phyloP scores from a whole-genome alignment of 2,888 invertebrate species.

The Notocelia uddmanniana region DNA sequence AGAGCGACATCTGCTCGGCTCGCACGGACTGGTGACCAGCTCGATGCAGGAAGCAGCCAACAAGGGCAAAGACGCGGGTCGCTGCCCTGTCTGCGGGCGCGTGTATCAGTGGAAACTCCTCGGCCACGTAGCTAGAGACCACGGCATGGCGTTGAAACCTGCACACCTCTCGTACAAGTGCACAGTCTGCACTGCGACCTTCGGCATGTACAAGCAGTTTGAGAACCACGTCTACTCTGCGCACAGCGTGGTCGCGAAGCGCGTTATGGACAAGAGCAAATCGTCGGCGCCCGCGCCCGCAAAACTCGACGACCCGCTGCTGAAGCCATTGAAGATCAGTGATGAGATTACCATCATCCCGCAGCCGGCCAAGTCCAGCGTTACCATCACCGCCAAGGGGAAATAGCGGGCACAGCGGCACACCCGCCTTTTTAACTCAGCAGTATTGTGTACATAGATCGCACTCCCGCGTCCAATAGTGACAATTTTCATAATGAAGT shows the following conservation, averaged over 20 bases:
- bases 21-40: conserved; percentile 97
- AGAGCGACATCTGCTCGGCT: conserved; percentile 97
- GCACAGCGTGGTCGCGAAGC: conserved; percentile 95
- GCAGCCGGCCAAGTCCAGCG: conserved; percentile 89
- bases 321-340: conserved; percentile 95
- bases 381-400: conserved; percentile 80
- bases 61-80: conserved; percentile 96
- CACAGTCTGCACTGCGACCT: conserved; percentile 97
- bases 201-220: conserved; percentile 98
- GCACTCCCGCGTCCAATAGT: conserved; percentile 59
- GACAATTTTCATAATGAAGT: conserved; percentile 68
- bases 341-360: conserved; percentile 97
- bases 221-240: conserved; percentile 98
- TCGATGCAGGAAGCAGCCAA: conserved; percentile 99
- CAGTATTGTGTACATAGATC: conserved; percentile 80
- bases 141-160: conserved; percentile 96
- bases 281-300: conserved; percentile 65
- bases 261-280: conserved; percentile 92
- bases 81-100: conserved; percentile 97
- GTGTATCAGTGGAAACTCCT: conserved; percentile 93
- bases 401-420: conserved; percentile 71
- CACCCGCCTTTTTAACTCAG: conserved; percentile 66
- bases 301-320: conserved; percentile 86
- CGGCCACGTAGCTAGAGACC: conserved; percentile 96
- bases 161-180: conserved; percentile 98